Evolutionary conservation across 92 coral and sea anemone genomes (phyloP).

Genomic region (Palythoa caribaeorum): DNA sequence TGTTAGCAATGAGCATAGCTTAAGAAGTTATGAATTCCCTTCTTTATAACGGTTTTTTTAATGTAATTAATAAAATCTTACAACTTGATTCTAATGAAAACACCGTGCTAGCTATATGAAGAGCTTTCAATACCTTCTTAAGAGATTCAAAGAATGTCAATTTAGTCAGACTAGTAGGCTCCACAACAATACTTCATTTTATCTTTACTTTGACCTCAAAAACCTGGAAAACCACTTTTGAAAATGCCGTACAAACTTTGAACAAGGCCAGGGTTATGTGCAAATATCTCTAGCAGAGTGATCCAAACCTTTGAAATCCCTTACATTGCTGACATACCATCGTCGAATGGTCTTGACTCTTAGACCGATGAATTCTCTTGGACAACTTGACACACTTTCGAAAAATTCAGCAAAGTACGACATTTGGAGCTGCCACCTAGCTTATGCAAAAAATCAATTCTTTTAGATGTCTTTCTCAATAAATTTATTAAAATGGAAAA

Average conservation of each 20-base stretch:
- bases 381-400: too few relatives aligned
- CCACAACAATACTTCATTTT: background rate
- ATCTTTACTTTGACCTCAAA: background rate
- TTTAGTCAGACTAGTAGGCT: constrained; percentile 1
- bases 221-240: background rate
- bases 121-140: constrained; percentile 4
- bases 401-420: too few relatives aligned
- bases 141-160: background rate
- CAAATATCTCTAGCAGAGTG: background rate
- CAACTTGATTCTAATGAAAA: background rate
- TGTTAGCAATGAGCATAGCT: background rate
- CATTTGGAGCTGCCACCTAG: too few relatives aligned
- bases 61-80: background rate
- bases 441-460: too few relatives aligned
- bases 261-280: background rate
- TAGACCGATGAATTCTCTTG: background rate
- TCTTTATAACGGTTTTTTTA: background rate
- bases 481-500: background rate
- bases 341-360: background rate
- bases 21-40: background rate
- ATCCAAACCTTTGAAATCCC: background rate
- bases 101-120: background rate
- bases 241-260: background rate
- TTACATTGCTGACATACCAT: background rate
- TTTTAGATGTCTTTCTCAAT: too few relatives aligned